Evolutionary conservation across 2,113 vertebrate genomes (phyloP).

Genomic region (Pristiophorus japonicus): DNA sequence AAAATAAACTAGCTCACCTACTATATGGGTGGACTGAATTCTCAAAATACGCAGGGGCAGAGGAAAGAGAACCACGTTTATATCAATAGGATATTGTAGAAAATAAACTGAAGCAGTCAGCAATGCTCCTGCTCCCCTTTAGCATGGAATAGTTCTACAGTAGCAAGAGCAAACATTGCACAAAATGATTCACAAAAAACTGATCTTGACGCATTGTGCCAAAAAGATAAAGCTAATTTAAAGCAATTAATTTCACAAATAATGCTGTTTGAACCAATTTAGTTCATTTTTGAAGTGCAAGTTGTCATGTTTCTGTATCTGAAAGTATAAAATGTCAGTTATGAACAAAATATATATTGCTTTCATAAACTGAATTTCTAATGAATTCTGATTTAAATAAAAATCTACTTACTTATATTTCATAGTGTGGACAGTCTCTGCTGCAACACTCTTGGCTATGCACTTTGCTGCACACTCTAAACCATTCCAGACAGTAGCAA

Average conservation of each 20-base stretch:
- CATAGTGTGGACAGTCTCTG: slow-evolving; percentile 85
- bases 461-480: slow-evolving; percentile 86
- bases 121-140: neutral
- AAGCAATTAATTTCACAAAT: slow-evolving; percentile 12
- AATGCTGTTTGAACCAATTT: neutral
- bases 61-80: neutral
- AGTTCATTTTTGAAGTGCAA: neutral
- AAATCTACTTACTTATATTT: slow-evolving; percentile 78
- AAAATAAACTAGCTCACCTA: neutral
- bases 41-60: neutral
- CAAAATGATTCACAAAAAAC: neutral
- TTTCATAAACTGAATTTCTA: neutral
- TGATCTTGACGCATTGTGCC: neutral
- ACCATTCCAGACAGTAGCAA: slow-evolving; percentile 93
- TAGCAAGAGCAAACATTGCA: neutral
- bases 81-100: neutral
- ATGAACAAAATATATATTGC: neutral
- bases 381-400: slow-evolving; percentile 13
- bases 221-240: slow-evolving; percentile 1
- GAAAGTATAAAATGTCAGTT: neutral
- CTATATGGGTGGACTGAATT: neutral
- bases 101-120: neutral
- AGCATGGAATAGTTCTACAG: neutral
- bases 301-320: neutral
- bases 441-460: slow-evolving; percentile 79